A percentile compares a stretch with the other conserved stretches of the same genome.
Evolutionary conservation across 1,140 invertebrate species (phyloP).

Genomic region (Paracyclopina nana): DNA sequence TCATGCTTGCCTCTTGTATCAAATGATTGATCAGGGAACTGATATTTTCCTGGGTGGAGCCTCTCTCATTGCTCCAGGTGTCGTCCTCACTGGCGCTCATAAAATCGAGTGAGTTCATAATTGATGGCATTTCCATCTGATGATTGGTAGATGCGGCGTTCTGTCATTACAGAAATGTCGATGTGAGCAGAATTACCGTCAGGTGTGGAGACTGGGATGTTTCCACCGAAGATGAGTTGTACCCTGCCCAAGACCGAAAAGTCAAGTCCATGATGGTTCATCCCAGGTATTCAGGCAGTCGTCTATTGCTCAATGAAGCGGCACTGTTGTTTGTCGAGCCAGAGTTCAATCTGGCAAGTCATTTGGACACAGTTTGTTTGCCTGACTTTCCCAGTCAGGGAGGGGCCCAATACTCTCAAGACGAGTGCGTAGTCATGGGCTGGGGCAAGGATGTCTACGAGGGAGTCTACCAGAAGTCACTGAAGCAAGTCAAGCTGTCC

Average conservation of each 20-base stretch:
- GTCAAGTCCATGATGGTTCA: slow-evolving; percentile 24
- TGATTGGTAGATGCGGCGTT: no score
- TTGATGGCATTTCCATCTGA: no score
- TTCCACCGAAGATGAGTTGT: slow-evolving; percentile 23
- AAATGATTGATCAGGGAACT: slow-evolving; percentile 18
- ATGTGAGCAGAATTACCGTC: no score
- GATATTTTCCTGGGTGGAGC: slow-evolving; percentile 28
- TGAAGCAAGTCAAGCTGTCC: slow-evolving; percentile 5
- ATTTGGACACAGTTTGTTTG: slow-evolving; percentile 39
- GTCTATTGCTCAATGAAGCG: slow-evolving; percentile 36
- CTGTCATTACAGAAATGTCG: no score
- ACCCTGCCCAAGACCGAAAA: slow-evolving; percentile 24
- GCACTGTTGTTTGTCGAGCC: slow-evolving; percentile 36
- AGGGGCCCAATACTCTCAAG: not conserved
- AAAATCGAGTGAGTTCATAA: slow-evolving; percentile 26
- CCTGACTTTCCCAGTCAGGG: slow-evolving; percentile 17
- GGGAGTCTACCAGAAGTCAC: not conserved
- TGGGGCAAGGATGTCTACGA: slow-evolving; percentile 51
- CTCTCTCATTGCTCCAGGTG: slow-evolving; percentile 30
- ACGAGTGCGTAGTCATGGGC: slow-evolving; percentile 48
- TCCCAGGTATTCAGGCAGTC: slow-evolving; percentile 27
- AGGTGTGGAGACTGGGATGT: slow-evolving; percentile 33
- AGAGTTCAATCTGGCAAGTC: slow-evolving; percentile 32
- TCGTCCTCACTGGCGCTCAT: slow-evolving; percentile 35
- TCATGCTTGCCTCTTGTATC: slow-evolving; percentile 24